Base-by-base conservation (phyloP, 2,888 invertebrate genomes). In the Leptopilina drosophilae region DNA sequence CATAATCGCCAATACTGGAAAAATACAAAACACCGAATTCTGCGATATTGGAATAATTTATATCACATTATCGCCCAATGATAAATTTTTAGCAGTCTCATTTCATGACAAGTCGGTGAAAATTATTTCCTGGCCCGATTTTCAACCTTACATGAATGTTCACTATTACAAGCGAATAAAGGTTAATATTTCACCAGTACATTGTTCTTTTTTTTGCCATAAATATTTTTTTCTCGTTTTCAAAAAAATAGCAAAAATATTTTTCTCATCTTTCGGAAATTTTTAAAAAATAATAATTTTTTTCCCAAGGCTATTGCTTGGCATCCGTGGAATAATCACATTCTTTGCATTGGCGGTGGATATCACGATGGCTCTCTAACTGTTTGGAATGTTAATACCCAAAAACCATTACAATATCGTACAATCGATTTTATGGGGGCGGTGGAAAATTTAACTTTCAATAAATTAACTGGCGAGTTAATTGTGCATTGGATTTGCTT, bases 331-430 rank as follows among this genome's bases (percentile, higher is more conserved):
- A 80, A 85, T n/a, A 64, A 77, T 53, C 83, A 82, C 9, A 66
- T 85, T 2, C 67, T 90, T n/a, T 90, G 90, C 84, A 82, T 89
- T 78, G 91, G 91, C 5, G 88, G 87, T 49, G 86, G 87, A 4
- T 46, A 79, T 5, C 80, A 83, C 8, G 87, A 87, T 69, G 88
- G 82, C 8, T 85, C 87, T 40, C 67, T 90, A 64, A 84, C 88
- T n/a, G 78, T 91, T 0, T 90, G 89, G 88, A 85, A 89, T 82
- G 82, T 88, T 64, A 87, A 86, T 78, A 86, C 80, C 62, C 81
- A 81, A 33, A 76, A 77, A 7, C 82, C 84, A 15, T 53, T 85
- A n/a, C 84, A 85, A 59, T 87, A 84, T 78, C 85, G 86, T 42
- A 78, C 79, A 64, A 80, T 87, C 4, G 40, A 80, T 5, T 87